These are phyloP conservation scores for Cylas formicarius DNA, from an alignment of 1,140 invertebrate species.

Conservation along the genomic window DNA sequence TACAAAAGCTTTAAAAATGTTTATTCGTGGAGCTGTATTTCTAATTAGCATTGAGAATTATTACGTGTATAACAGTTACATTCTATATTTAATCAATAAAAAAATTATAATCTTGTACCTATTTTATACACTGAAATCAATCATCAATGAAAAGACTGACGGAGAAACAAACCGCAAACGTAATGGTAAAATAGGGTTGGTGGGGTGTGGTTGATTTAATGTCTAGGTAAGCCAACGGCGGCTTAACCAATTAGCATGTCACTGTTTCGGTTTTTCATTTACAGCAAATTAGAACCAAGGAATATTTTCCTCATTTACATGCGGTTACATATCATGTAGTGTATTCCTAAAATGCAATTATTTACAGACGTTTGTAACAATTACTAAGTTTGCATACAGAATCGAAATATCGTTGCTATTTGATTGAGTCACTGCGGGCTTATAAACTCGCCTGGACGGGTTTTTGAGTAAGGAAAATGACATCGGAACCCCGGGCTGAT, in stretches of 20 bases:
- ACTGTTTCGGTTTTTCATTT: background rate
- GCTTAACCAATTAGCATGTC: no score
- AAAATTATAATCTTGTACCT: constrained; percentile 1
- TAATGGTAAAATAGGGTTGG: constrained; percentile 3
- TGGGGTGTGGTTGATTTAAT: constrained; percentile 14
- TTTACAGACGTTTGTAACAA: no score
- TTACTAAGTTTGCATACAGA: no score
- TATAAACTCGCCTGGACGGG: no score
- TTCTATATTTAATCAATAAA: background rate
- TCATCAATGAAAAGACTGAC: constrained; percentile 9
- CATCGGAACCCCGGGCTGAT: constrained; percentile 28
- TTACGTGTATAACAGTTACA: background rate
- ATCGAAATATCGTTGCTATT: no score
- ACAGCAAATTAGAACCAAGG: background rate
- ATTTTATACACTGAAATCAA: background rate
- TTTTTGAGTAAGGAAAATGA: constrained; percentile 23
- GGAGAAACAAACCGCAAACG: constrained; percentile 5
- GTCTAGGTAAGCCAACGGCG: background rate
- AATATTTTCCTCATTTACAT: no score
- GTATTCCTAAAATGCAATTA: no score
- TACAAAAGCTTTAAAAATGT: background rate
- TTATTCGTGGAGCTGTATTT: background rate
- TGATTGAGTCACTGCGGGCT: no score
- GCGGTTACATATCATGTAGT: no score
- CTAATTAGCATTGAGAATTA: constrained; percentile 1